Base-by-base conservation (phyloP, 64 coral and sea anemone species). In the Orbicella faveolata region DNA sequence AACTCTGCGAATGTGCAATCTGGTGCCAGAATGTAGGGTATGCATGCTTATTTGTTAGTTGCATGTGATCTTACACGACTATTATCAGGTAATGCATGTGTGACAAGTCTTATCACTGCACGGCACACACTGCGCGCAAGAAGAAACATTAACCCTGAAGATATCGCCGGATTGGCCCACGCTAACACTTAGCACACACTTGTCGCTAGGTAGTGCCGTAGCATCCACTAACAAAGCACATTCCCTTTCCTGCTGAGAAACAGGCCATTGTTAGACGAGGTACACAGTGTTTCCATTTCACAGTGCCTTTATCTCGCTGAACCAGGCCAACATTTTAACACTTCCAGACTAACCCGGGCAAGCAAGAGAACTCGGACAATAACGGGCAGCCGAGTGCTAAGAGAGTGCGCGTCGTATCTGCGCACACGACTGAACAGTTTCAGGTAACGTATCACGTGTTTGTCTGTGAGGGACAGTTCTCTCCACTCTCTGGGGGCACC, bases 291-390 rank as follows among this genome's bases (percentile, higher is more conserved):
- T 51, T 52, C 8, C 57, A 30, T 35, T 33, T 85, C 65, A 85
- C 63, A 85, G 82, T 83, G 81, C 67, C 30, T 63, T 52, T 72
- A 85, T 85, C 82, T 85, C 82, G 35, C 82, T 85, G 65, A 85
- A 65, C 67, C 36, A 37, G 82, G 82, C 82, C 82, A 85, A 85
- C 82, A 85, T 85, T 85, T 85, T 85, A 85, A 85, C 63, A 85
- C 91, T 78, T 88, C 74, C 94, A 96, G 94, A 96, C 91, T 82
- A 93, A 96, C 59, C 90, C 90, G 68, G 94, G 94, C 77, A 96
- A 96, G 92, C 94, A 96, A 73, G 94, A 96, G 72, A 96, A 96
- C 92, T 96, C 94, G 55, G 94, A 96, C 90, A 92, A 79, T 72
- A 96, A 96, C 48, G 94, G 94, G 33, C 94, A 96, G 64, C 91